A percentile compares a stretch with the other conserved stretches of the same genome.
phyloP scores from a whole-genome alignment of 2,113 vertebrate species.

The Ceyx margarethae region DNA sequence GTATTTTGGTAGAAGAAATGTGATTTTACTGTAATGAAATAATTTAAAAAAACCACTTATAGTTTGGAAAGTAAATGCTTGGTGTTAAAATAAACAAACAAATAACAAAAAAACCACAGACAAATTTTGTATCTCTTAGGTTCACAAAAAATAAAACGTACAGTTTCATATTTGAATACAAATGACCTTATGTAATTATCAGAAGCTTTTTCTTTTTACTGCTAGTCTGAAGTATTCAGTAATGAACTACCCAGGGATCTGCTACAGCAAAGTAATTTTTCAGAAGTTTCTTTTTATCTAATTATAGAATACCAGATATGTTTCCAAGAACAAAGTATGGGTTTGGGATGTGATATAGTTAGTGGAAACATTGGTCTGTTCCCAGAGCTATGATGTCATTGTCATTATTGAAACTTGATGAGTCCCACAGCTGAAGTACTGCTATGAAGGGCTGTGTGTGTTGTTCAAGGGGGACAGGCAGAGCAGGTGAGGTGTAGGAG shows the following conservation, averaged over 20 bases:
- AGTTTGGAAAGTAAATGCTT: not conserved
- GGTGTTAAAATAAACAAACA: not conserved
- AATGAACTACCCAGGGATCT: not conserved
- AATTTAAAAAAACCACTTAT: not conserved
- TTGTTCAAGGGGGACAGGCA: not conserved
- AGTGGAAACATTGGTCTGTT: not conserved
- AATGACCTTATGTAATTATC: not conserved
- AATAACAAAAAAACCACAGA: rapidly evolving
- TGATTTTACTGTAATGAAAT: not conserved
- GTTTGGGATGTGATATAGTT: not conserved
- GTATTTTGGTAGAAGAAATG: not conserved
- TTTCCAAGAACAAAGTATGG: not conserved
- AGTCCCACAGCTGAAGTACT: not conserved
- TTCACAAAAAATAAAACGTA: not conserved
- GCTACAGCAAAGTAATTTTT: not conserved
- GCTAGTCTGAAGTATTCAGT: not conserved
- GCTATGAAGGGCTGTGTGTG: not conserved
- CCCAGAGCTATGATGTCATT: not conserved
- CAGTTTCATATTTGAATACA: not conserved
- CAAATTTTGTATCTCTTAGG: not conserved
- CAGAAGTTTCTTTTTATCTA: not conserved
- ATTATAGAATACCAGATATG: not conserved
- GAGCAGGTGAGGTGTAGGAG: not conserved
- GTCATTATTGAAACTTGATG: not conserved
- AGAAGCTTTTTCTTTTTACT: not conserved